Evolutionary conservation across 2,113 vertebrate genomes (phyloP).

Genomic region (Ochotona princeps): DNA sequence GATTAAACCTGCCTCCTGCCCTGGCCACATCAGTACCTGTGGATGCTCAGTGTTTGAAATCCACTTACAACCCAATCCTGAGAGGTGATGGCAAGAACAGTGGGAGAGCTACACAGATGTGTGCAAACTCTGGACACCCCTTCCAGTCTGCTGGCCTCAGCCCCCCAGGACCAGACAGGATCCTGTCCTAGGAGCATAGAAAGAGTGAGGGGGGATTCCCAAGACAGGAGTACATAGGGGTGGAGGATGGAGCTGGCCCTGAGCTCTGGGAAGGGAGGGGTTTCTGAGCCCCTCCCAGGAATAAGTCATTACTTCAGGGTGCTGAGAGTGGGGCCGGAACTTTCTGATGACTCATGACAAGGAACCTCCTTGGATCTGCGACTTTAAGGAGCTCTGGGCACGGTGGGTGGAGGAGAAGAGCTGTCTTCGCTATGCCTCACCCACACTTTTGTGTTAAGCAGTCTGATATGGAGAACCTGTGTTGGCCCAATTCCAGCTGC

Average conservation of each 20-base stretch:
- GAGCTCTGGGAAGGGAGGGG: not conserved
- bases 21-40: rapidly evolving
- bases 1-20: not conserved
- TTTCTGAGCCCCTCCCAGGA: not conserved
- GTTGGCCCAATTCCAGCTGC: not conserved
- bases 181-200: not conserved
- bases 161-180: no score
- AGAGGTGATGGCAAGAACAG: not conserved
- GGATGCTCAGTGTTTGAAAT: not conserved
- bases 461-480: not conserved
- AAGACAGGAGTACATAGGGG: rapidly evolving
- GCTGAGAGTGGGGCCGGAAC: not conserved
- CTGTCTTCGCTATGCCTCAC: no score
- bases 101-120: not conserved
- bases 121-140: not conserved
- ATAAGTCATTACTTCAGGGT: not conserved
- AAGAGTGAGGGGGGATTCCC: rapidly evolving
- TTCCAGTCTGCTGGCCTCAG: no score
- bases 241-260: not conserved
- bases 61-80: not conserved
- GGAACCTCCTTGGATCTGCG: not conserved
- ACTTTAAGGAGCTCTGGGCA: not conserved
- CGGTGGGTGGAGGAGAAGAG: no score
- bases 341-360: not conserved
- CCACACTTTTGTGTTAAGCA: not conserved